Evolutionary conservation across 2,888 invertebrate species (phyloP).

Genomic region (Strigamia maritima): DNA sequence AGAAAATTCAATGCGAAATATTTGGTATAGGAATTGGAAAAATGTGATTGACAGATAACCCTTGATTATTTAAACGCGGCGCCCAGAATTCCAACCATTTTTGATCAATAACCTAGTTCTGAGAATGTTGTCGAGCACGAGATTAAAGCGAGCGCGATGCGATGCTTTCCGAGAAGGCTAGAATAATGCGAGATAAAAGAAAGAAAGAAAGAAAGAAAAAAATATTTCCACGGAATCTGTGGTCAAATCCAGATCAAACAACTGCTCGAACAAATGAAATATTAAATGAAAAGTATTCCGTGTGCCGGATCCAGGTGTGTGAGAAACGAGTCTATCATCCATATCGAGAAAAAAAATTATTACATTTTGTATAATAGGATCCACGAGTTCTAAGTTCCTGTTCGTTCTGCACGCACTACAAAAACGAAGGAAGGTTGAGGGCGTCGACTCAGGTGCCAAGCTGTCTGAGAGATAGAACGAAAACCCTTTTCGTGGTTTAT

Average conservation of each 20-base stretch:
- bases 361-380: background rate
- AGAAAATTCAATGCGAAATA: too few species aligned
- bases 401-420: background rate
- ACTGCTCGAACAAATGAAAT: background rate
- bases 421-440: background rate
- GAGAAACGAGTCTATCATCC: too few species aligned
- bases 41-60: background rate
- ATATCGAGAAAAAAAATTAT: background rate
- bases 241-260: background rate
- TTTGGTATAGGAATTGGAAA: background rate
- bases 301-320: background rate
- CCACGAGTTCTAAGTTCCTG: background rate
- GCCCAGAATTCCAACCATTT: background rate
- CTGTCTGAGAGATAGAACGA: background rate
- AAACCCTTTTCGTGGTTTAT: too few species aligned
- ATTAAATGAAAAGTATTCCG: background rate
- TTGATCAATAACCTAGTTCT: constrained; percentile 15
- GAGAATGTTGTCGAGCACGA: background rate
- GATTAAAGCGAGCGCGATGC: background rate
- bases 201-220: background rate
- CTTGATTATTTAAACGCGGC: background rate
- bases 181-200: background rate
- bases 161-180: background rate
- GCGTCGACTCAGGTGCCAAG: constrained; percentile 15
- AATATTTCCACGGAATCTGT: background rate